These are phyloP conservation scores for Exephanes ischioxanthus DNA, from an alignment of 2,888 invertebrate genomes.

Conservation along the genomic window DNA sequence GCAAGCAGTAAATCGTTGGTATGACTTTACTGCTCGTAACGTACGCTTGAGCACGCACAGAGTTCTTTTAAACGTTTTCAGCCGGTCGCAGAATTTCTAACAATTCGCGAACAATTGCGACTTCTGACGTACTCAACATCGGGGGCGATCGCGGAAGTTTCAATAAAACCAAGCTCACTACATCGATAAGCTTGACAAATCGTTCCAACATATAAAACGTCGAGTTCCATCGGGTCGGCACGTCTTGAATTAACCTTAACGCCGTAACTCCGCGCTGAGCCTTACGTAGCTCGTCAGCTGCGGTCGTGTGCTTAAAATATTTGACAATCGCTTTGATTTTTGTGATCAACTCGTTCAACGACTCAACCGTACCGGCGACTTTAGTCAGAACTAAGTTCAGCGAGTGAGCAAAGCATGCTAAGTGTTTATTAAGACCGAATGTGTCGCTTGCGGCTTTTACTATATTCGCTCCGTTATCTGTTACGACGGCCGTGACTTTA, in stretches of 20 bases:
- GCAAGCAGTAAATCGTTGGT: conserved; percentile 55
- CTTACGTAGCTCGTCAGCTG: conserved; percentile 55
- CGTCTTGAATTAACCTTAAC: conserved; percentile 57
- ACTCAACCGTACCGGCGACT: conserved; percentile 48
- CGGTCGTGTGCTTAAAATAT: conserved; percentile 65
- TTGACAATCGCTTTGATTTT: conserved; percentile 60
- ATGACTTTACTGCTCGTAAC: conserved; percentile 66
- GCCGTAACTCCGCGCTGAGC: conserved; percentile 25
- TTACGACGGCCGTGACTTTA: conserved; percentile 58
- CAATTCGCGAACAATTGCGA: conserved; percentile 57
- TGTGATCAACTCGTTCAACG: conserved; percentile 39
- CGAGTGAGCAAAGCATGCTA: conserved; percentile 49
- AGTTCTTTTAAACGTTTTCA: conserved; percentile 63
- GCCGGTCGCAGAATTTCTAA: conserved; percentile 58
- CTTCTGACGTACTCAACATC: conserved; percentile 61
- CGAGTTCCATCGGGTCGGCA: conserved; percentile 68
- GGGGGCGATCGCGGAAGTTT: conserved; percentile 40
- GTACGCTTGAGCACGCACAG: conserved; percentile 63
- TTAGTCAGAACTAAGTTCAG: conserved; percentile 48
- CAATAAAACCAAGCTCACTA: conserved; percentile 45
- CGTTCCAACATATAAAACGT: conserved; percentile 60
- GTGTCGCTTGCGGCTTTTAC: conserved; percentile 51
- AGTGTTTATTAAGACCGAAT: conserved; percentile 57
- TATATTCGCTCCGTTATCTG: conserved; percentile 67
- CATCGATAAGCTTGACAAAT: conserved; percentile 45